Evolutionary conservation across 2,113 vertebrate genomes (phyloP).

Genomic region (Gasterosteus aculeatus): DNA sequence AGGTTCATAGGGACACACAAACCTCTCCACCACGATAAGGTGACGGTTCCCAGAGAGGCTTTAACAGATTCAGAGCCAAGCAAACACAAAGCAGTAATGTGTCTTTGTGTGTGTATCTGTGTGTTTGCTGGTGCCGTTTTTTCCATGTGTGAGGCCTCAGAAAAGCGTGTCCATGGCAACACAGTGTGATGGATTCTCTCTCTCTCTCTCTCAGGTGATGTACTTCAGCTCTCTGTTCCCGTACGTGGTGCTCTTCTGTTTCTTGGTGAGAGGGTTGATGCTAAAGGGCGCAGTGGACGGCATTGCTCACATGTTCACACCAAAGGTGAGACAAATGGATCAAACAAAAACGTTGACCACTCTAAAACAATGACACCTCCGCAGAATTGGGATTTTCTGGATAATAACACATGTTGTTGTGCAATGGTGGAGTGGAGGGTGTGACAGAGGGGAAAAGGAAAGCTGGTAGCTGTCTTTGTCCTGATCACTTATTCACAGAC

Average conservation of each 20-base stretch:
- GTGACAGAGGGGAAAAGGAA: neutral
- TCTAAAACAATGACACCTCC: neutral
- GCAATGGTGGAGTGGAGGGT: neutral
- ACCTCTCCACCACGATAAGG: no score
- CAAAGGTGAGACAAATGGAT: conserved; percentile 86
- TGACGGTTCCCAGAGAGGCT: no score
- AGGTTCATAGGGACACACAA: no score
- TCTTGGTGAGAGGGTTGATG: conserved; percentile 92
- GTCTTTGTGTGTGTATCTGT: conserved; percentile 2
- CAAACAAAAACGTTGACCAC: neutral
- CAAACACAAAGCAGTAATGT: conserved; percentile 36
- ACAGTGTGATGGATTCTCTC: conserved; percentile 16
- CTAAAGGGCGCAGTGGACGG: conserved; percentile 93
- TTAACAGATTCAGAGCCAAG: conserved; percentile 42
- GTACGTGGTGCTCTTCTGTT: conserved; percentile 97
- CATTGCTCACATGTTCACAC: conserved; percentile 98
- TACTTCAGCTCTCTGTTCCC: conserved; percentile 99
- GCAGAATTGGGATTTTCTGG: neutral
- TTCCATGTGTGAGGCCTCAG: conserved; percentile 48
- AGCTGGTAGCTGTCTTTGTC: neutral
- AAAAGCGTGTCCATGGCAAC: conserved; percentile 66
- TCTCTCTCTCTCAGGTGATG: conserved; percentile 88
- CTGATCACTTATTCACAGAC: conserved; percentile 5
- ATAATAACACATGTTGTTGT: neutral
- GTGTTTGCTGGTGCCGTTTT: conserved; percentile 3